Base-by-base conservation (phyloP, 2,888 invertebrate species). In the Hemicrepidius hirtus region DNA sequence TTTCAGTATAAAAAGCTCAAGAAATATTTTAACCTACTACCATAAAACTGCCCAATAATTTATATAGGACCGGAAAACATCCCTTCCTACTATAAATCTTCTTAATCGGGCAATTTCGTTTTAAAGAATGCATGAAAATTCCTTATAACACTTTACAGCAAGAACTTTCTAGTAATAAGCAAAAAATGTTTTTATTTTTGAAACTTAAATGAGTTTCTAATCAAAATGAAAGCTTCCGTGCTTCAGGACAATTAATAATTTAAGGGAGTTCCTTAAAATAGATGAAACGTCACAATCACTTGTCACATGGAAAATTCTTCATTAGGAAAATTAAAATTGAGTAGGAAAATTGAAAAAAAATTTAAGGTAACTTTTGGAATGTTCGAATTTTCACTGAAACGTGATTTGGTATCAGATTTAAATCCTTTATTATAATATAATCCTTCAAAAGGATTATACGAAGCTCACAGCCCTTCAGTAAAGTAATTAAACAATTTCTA, bases 31-130 rank as follows among this genome's bases (percentile, higher is more conserved):
- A 18, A 18, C 44, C 50, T 50, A 50, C 50, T 21, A 28, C 50
- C 10, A 50, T 50, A 50, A 50, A 50, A 21, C 50, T 50, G 50
- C 21, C 50, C 24, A 28, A 50, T 50, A 50, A 50, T 28, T 50
- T 50, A 50, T 50, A 50, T 6, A 50, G 13, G 50, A 4, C 20
- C 50, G 50, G 50, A 24, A 50, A 28, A 44, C 50, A 44, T 44
- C 24, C 24, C 21, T 12, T n/a, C 18, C 55, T 16, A 55, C 28
- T 13, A 55, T 55, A 32, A 55, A 55, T 55, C 55, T 55, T 55
- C 16, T 55, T 55, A 55, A 55, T 28, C 32, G 55, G 13, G 28
- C 55, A 13, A 55, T 32, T 55, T 9, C 55, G 55, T 18, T 35
- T 32, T 55, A 55, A 35, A 32, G 55, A 32, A 55, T 55, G 55